These are phyloP conservation scores for Myodes glareolus DNA, from an alignment of 2,113 vertebrate species.

Conservation along the genomic window DNA sequence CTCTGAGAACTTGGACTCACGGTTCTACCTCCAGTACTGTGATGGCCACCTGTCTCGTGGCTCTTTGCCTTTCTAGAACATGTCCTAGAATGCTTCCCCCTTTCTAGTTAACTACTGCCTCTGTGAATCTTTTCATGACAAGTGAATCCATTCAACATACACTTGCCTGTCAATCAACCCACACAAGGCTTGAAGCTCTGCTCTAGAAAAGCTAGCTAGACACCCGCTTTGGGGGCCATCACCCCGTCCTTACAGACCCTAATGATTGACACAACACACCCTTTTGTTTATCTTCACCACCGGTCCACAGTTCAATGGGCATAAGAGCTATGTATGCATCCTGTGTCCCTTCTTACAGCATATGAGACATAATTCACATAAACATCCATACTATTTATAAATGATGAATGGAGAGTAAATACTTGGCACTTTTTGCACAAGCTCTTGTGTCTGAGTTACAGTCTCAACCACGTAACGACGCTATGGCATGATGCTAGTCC, in stretches of 20 bases:
- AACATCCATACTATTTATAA: neutral
- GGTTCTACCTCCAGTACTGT: neutral
- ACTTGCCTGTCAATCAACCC: neutral
- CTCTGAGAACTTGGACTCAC: neutral
- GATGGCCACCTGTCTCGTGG: no score
- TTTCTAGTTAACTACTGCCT: neutral
- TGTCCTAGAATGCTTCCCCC: neutral
- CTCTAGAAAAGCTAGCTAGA: neutral
- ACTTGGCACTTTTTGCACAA: neutral
- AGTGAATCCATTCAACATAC: neutral
- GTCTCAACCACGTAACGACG: neutral
- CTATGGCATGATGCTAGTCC: neutral
- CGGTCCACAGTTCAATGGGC: neutral
- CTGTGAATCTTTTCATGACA: neutral
- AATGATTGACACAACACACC: rapidly evolving
- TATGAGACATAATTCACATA: neutral
- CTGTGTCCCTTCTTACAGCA: neutral
- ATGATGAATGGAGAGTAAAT: neutral
- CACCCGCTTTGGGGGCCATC: neutral
- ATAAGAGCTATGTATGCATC: neutral
- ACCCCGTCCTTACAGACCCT: neutral
- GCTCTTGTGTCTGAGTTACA: neutral
- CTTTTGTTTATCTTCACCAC: conserved; percentile 5
- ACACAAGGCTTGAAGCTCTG: neutral
- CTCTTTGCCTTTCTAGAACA: neutral